Base-by-base conservation (phyloP, 2,113 vertebrate genomes). In the Donacobius atricapilla region DNA sequence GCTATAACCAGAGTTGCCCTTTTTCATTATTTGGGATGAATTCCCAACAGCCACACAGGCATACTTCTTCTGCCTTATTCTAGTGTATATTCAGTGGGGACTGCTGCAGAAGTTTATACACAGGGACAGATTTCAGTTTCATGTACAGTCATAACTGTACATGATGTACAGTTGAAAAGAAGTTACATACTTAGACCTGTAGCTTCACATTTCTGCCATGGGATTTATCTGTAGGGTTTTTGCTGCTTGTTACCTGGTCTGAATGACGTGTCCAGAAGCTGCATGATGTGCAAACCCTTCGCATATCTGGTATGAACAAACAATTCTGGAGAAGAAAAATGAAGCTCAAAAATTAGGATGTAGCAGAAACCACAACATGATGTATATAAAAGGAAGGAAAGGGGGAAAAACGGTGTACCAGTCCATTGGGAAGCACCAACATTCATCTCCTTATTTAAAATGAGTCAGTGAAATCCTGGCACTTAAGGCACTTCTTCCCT, bases 361-460 rank as follows among this genome's bases (percentile, higher is more conserved):
- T n/a, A 64, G 11, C 48, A 77, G 70, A 88, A 69, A 80, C 4
- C 13, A 47, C 27, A n/a, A 24, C n/a, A 65, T 27, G 16, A 72
- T 33, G 19, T 23, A 18, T 22, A 35, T 13, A 64, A 63, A 86
- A 61, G 5, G 11, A 58, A 70, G 44, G 22, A 50, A 48, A 33
- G 16, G 13, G 14, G 2, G 1, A 1, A 21, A 37, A 6, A 39
- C n/a, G 4, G 4, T 18, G 5, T 53, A 64, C 10, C 6, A 25
- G 25, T 51, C 20, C 16, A 18, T 7, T 64, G 30, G 35, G 21
- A 77, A 88, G 42, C 15, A 53, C 2, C 37, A 61, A 63, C 40
- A 48, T 12, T 35, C 14, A 53, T 20, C 37, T 66, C 23, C 5
- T 47, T 58, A 50, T 33, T 35, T 70, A 69, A 85, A 94, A 71